Conservation (phyloP, 2,113 vertebrate genomes). For the Vidua chalybeata region DNA sequence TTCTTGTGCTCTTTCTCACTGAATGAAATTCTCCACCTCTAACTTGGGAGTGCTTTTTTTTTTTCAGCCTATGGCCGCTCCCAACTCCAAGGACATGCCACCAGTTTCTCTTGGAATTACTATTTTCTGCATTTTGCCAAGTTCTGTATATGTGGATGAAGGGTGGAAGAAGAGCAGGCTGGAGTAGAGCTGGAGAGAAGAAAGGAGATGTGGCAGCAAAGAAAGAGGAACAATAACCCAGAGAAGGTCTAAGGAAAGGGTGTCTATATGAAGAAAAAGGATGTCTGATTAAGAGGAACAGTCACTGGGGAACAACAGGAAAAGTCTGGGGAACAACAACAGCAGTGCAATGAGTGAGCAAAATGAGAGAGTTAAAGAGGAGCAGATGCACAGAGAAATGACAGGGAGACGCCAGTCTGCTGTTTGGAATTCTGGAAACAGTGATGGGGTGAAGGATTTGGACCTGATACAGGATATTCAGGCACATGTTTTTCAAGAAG, state of each 20-base stretch:
- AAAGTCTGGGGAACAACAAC: not conserved
- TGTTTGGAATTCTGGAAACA: constrained; percentile 2
- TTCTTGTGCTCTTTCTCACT: not conserved
- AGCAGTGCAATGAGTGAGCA: not conserved
- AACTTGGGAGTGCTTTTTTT: constrained; percentile 12
- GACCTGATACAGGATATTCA: not conserved
- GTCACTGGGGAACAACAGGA: not conserved
- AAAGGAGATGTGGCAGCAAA: constrained; percentile 25
- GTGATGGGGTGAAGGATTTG: constrained; percentile 1
- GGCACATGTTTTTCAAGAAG: not conserved
- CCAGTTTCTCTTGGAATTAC: constrained; percentile 29
- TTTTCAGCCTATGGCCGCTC: not conserved
- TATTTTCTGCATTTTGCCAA: constrained; percentile 21
- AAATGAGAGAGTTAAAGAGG: not conserved
- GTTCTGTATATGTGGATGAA: constrained; percentile 3
- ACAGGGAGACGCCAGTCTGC: not conserved
- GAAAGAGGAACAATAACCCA: not conserved
- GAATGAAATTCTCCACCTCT: not conserved
- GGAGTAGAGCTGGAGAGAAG: constrained; percentile 27
- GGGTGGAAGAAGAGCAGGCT: constrained; percentile 38
- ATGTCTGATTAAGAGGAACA: not conserved
- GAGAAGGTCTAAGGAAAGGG: not conserved
- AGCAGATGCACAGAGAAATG: not conserved
- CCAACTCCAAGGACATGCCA: constrained; percentile 18
- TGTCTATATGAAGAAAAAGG: not conserved